Evolutionary conservation across 2,797 vertebrate species (phyloP), one percentile per base, ranked within the genome.

Genomic region (Acomys russatus): DNA sequence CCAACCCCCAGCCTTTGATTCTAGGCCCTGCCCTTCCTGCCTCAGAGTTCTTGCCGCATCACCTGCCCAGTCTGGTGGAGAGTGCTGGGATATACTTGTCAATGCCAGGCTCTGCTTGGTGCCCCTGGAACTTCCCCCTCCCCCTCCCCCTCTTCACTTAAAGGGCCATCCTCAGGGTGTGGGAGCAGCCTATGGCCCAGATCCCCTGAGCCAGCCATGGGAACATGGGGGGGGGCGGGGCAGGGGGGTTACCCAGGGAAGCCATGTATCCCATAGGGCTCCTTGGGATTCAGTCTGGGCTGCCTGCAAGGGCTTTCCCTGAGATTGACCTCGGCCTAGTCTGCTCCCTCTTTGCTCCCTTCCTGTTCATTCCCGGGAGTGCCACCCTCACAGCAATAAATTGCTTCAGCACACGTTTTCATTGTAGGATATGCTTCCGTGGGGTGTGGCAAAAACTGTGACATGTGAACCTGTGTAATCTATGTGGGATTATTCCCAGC

Each of bases 11-110:
- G 70, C 10, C 10, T 85, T 23, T n/a, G 83, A 33, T 11, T 1
- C 6, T 1, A 0, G 18, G 0, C 61, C 63, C 14, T 70, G 54
- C 63, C 23, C 3, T 18, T 0, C 9, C 10, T 2, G 8, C 11
- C 14, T 56, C 84, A 61, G 70, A n/a, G 49, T n/a, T 64, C 22
- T 5, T 12, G 22, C 2, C 2, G 1, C 6, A 6, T 22, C n/a
- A 12, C 20, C 30, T 9, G 22, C 23, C 28, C 1, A 6, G 9
- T n/a, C 51, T 88, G 22, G 3, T 11, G 28, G 59, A 44, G 30
- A n/a, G 14, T 0, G 0, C 64, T 73, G 23, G 11, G 28, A 44
- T 8, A n/a, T 7, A 0, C 35, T 8, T 76, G 22, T 6, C 78
- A 56, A 20, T 54, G 9, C 79, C 11, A 44, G 56, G n/a, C 30